phyloP scores from a whole-genome alignment of 2,888 invertebrate genomes.

The Auanema freiburgensis region DNA sequence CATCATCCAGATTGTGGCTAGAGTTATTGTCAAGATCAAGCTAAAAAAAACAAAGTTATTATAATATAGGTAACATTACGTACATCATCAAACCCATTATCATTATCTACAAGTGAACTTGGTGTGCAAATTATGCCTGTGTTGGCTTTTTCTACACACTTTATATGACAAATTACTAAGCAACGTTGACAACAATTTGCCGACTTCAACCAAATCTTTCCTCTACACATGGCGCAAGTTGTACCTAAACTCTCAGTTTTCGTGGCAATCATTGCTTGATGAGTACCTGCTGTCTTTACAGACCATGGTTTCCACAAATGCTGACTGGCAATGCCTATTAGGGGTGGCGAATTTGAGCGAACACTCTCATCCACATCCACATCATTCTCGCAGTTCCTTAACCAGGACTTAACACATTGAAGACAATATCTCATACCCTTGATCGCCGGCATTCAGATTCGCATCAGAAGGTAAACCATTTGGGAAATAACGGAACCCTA shows the following conservation, averaged over 20 bases:
- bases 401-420: too few relatives aligned
- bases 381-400: too few relatives aligned
- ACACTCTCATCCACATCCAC: too few relatives aligned
- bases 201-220: slow-evolving; percentile 91
- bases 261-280: too few relatives aligned
- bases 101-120: slow-evolving; percentile 7
- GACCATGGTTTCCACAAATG: too few relatives aligned
- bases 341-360: too few relatives aligned
- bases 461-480: slow-evolving; percentile 44
- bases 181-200: slow-evolving; percentile 89
- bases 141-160: slow-evolving; percentile 74
- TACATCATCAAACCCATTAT: slow-evolving; percentile 17
- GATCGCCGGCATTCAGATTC: slow-evolving; percentile 18
- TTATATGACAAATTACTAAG: slow-evolving; percentile 89
- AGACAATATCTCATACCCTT: background rate
- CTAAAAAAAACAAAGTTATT: too few relatives aligned
- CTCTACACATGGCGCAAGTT: slow-evolving; percentile 54
- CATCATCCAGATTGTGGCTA: too few relatives aligned
- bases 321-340: too few relatives aligned
- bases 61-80: background rate
- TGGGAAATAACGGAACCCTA: slow-evolving; percentile 72
- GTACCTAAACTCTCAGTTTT: slow-evolving; percentile 22
- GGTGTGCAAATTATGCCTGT: slow-evolving; percentile 17
- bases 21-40: too few relatives aligned
- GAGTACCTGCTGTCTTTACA: background rate